Percentiles rank a stretch among this genome's conserved stretches.
Evolutionary conservation across 2,113 vertebrate genomes (phyloP).

Genomic region (Podarcis muralis): DNA sequence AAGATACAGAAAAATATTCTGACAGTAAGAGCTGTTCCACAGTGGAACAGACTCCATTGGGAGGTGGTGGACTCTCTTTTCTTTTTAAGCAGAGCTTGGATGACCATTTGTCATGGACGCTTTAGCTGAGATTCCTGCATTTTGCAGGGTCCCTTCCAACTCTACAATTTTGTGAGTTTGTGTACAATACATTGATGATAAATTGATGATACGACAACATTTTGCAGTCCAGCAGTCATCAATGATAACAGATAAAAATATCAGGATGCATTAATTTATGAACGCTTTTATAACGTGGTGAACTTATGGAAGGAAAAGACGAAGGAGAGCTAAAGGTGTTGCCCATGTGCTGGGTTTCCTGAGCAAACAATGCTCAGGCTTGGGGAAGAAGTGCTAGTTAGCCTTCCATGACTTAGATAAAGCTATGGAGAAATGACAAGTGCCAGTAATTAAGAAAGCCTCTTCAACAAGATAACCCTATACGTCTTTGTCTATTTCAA

Average conservation of each 20-base stretch:
- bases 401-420: conserved; percentile 90
- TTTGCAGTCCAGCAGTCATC: conserved; percentile 83
- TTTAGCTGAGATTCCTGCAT: too few relatives aligned
- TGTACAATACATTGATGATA: conserved; percentile 44
- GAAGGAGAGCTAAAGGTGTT: conserved; percentile 50
- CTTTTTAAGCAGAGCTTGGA: too few relatives aligned
- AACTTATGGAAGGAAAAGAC: conserved; percentile 78
- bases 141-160: too few relatives aligned
- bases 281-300: conserved; percentile 91
- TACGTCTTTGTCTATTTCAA: conserved; percentile 96
- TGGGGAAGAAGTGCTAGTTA: conserved; percentile 87
- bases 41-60: too few relatives aligned
- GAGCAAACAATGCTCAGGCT: conserved; percentile 85
- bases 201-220: conserved; percentile 65
- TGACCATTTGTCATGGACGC: too few relatives aligned
- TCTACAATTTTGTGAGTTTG: too few relatives aligned
- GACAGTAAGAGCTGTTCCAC: too few relatives aligned
- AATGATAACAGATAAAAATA: conserved; percentile 79
- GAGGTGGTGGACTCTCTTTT: too few relatives aligned
- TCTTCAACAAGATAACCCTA: conserved; percentile 89
- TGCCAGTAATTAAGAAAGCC: conserved; percentile 91
- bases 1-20: too few relatives aligned
- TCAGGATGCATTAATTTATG: conserved; percentile 92
- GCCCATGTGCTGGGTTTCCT: conserved; percentile 86
- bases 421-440: conserved; percentile 89